Percentiles rank a stretch among this genome's conserved stretches.
phyloP scores from a whole-genome alignment of 2,888 invertebrate species.

The Luperina nickerlii region DNA sequence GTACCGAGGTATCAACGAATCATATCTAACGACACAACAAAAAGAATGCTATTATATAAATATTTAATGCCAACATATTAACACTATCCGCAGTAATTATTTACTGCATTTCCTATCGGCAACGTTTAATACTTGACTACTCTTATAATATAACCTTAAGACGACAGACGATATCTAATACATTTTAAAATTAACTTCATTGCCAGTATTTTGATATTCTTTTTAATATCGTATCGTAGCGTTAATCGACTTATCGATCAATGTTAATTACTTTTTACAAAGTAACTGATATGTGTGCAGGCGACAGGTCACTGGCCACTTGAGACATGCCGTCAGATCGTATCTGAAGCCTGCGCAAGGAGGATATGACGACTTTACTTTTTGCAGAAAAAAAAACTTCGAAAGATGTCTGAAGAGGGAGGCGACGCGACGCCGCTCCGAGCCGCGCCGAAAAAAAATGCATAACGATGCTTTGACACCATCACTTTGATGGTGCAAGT shows the following conservation, averaged over 20 bases:
- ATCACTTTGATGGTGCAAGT: slow-evolving; percentile 71
- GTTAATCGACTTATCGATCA: slow-evolving; percentile 64
- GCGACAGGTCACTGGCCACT: slow-evolving; percentile 81
- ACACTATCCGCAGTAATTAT: slow-evolving; percentile 2
- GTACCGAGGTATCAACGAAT: neutral
- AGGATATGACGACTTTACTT: slow-evolving; percentile 84
- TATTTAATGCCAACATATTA: slow-evolving; percentile 22
- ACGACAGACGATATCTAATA: slow-evolving; percentile 46
- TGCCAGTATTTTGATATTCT: slow-evolving; percentile 37
- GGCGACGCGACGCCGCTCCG: slow-evolving; percentile 70
- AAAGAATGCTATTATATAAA: neutral
- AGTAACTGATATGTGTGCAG: slow-evolving; percentile 66
- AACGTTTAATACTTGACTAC: slow-evolving; percentile 27
- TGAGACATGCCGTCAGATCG: slow-evolving; percentile 81
- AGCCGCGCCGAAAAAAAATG: slow-evolving; percentile 81
- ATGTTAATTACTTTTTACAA: slow-evolving; percentile 67
- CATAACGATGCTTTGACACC: slow-evolving; percentile 77
- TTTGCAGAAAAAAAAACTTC: slow-evolving; percentile 77
- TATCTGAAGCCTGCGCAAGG: slow-evolving; percentile 76
- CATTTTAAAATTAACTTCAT: slow-evolving; percentile 60
- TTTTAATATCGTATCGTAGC: slow-evolving; percentile 37
- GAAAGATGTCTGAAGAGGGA: slow-evolving; percentile 85
- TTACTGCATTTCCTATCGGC: slow-evolving; percentile 47
- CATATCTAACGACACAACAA: neutral
- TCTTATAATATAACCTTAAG: slow-evolving; percentile 39